Evolutionary conservation across 1,140 invertebrate genomes (phyloP).

Genomic region (Lasioglossum baleicum): DNA sequence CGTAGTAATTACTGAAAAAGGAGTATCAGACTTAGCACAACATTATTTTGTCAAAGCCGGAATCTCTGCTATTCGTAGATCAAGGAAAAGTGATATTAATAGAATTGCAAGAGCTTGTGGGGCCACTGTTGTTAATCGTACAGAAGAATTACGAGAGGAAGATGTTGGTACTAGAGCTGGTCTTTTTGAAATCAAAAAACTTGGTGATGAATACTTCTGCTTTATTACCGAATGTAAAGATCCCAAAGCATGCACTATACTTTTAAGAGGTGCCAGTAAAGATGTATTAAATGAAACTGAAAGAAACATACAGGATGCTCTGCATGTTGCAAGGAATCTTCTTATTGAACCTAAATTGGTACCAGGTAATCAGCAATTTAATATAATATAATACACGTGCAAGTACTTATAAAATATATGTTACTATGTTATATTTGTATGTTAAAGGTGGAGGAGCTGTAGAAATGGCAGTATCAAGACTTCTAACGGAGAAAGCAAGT

Average conservation of each 20-base stretch:
- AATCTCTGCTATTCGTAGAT: constrained; percentile 94
- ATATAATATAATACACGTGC: not conserved
- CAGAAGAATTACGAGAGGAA: constrained; percentile 96
- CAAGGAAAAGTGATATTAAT: constrained; percentile 98
- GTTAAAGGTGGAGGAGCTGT: constrained; percentile 91
- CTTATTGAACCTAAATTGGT: constrained; percentile 89
- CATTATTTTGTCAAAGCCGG: constrained; percentile 94
- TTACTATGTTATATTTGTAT: constrained; percentile 35
- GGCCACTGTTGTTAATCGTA: constrained; percentile 97
- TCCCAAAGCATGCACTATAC: constrained; percentile 99
- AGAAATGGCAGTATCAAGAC: constrained; percentile 95
- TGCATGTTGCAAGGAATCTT: constrained; percentile 97
- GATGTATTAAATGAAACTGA: constrained; percentile 99
- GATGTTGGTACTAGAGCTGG: constrained; percentile 97
- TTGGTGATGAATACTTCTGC: constrained; percentile 97
- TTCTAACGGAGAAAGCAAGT: constrained; percentile 83
- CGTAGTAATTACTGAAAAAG: constrained; percentile 98
- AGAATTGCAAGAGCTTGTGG: constrained; percentile 97
- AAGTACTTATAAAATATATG: too few species aligned
- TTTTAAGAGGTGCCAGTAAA: constrained; percentile 97
- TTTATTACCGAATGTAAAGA: constrained; percentile 97
- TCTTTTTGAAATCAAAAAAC: constrained; percentile 97
- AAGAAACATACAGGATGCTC: constrained; percentile 98
- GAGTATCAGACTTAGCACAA: constrained; percentile 95
- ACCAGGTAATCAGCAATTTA: constrained; percentile 74